phyloP scores from a whole-genome alignment of 1,140 invertebrate genomes.

The Macrosteles quadrilineatus region DNA sequence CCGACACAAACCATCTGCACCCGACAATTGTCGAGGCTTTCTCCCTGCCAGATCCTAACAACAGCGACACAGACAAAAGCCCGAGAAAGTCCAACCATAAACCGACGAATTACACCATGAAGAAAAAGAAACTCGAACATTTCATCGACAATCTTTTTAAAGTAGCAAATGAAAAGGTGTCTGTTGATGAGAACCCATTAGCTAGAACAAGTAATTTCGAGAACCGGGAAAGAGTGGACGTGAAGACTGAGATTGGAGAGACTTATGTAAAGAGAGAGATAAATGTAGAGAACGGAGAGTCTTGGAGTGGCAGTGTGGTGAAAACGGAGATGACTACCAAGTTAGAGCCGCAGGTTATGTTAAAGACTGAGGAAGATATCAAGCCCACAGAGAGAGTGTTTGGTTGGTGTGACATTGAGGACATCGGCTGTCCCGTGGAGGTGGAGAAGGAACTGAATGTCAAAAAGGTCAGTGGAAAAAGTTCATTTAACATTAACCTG shows the following conservation, averaged over 20 bases:
- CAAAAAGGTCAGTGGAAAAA: too few relatives aligned
- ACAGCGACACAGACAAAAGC: not conserved
- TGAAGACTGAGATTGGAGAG: too few relatives aligned
- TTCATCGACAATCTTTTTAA: slow-evolving; percentile 20
- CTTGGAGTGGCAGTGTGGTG: too few relatives aligned
- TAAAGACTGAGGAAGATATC: not conserved
- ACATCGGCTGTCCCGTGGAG: not conserved
- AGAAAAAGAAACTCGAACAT: slow-evolving; percentile 12
- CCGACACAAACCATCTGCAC: not conserved
- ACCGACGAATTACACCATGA: not conserved
- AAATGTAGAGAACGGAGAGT: too few relatives aligned
- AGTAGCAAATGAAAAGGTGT: not conserved
- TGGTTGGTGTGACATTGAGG: slow-evolving; percentile 16
- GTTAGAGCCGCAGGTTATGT: too few relatives aligned
- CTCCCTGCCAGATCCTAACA: not conserved
- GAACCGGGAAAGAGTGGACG: too few relatives aligned
- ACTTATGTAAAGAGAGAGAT: too few relatives aligned
- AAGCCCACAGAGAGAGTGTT: slow-evolving; percentile 6
- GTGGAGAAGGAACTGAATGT: too few relatives aligned
- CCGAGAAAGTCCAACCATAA: not conserved
- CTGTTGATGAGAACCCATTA: too few relatives aligned
- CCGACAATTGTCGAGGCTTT: not conserved
- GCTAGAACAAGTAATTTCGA: too few relatives aligned
- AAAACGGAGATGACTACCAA: too few relatives aligned
- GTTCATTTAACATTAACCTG: too few relatives aligned